Conservation (phyloP, 2,797 vertebrate species). For the Molothrus ater region DNA sequence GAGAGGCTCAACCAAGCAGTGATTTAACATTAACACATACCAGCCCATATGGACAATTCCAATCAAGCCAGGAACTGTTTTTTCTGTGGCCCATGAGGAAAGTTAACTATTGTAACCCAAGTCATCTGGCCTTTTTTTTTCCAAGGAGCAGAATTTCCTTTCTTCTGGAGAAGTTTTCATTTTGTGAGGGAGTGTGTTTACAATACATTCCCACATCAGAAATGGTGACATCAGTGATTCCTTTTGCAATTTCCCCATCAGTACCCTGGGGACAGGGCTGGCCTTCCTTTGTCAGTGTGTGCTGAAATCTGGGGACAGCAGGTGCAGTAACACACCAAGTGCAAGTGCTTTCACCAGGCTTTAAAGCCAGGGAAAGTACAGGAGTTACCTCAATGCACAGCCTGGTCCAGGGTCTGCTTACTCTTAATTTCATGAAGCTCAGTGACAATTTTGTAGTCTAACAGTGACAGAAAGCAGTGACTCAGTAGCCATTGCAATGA, state of each 20-base stretch:
- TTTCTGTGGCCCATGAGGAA: background rate
- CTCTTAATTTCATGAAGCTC: background rate
- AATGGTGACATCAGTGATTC: slow-evolving; percentile 49
- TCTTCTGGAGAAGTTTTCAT: slow-evolving; percentile 21
- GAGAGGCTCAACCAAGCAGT: background rate
- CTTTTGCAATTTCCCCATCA: slow-evolving; percentile 52
- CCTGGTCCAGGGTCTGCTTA: background rate
- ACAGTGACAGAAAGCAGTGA: background rate
- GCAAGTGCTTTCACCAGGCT: background rate
- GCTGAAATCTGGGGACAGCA: background rate
- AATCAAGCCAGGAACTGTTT: background rate
- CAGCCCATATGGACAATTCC: background rate
- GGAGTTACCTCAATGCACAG: background rate
- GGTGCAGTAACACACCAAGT: background rate
- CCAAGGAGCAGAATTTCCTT: slow-evolving; percentile 43
- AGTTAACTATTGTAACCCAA: slow-evolving; percentile 3
- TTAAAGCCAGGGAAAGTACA: background rate
- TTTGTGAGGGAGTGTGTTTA: slow-evolving; percentile 21
- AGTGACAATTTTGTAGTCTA: background rate
- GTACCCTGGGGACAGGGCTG: slow-evolving; percentile 41
- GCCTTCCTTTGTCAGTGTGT: slow-evolving; percentile 19
- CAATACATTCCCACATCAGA: background rate
- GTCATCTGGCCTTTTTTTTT: background rate
- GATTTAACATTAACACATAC: background rate
- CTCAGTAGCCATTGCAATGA: background rate